A percentile compares a stretch with the other conserved stretches of the same genome.
phyloP scores from a whole-genome alignment of 1,140 invertebrate genomes.

The Chironomus tepperi region DNA sequence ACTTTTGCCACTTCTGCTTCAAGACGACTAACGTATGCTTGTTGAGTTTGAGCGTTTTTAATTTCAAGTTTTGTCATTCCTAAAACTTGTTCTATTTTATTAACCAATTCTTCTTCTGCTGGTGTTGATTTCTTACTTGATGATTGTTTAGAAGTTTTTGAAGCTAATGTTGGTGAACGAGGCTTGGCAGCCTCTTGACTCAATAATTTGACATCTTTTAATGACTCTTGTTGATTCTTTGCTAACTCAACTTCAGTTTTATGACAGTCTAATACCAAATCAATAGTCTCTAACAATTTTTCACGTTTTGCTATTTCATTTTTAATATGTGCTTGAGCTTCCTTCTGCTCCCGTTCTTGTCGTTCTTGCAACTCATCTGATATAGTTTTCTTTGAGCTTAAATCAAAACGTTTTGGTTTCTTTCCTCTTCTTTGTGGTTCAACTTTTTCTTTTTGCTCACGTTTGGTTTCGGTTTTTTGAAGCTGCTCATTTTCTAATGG shows the following conservation, averaged over 20 bases:
- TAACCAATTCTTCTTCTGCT: background rate
- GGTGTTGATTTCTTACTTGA: background rate
- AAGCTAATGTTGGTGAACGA: background rate
- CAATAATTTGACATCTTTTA: background rate
- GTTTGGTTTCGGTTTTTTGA: background rate
- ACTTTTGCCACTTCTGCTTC: constrained; percentile 1
- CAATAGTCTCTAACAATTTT: background rate
- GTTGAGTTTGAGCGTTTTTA: constrained; percentile 8
- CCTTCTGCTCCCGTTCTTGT: background rate
- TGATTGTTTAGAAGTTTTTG: background rate
- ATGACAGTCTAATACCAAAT: background rate
- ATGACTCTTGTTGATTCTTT: background rate
- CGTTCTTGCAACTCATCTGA: constrained; percentile 6
- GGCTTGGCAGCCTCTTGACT: background rate
- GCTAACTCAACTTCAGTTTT: background rate
- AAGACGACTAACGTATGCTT: background rate
- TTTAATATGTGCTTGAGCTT: background rate
- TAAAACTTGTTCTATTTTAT: constrained; percentile 19
- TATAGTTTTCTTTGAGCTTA: background rate
- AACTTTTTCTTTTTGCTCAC: background rate
- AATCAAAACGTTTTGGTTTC: background rate
- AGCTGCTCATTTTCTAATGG: background rate
- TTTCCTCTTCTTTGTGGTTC: background rate
- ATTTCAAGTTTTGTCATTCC: background rate
- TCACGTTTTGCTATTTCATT: constrained; percentile 19